A percentile compares a stretch with the other conserved stretches of the same genome.
phyloP scores from a whole-genome alignment of 1,140 invertebrate genomes.

The Penaeus chinensis region DNA sequence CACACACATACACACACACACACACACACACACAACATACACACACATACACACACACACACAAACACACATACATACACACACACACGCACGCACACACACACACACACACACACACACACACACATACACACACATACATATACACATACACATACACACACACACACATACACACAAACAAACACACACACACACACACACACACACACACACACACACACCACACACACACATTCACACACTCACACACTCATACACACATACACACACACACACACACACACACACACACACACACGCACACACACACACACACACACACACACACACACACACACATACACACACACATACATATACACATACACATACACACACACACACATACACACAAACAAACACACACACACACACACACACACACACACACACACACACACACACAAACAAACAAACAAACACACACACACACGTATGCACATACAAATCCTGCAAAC shows the following conservation, averaged over 20 bases:
- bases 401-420: background rate
- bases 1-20: background rate
- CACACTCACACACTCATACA: too few relatives aligned
- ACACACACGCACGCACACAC: background rate
- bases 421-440: background rate
- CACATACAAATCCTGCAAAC: background rate
- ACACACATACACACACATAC: background rate
- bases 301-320: background rate
- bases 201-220: background rate
- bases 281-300: constrained; percentile 9
- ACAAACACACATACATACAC: background rate
- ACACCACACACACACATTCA: background rate
- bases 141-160: background rate
- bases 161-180: background rate
- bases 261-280: background rate
- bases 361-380: background rate
- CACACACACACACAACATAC: background rate
- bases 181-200: background rate
- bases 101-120: background rate
- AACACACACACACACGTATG: background rate
- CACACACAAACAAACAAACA: background rate
- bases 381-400: background rate
- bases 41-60: background rate
- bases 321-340: constrained; percentile 1
- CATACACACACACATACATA: background rate